Base-by-base conservation (phyloP, 2,888 invertebrate genomes). In the Mellilla xanthometata region DNA sequence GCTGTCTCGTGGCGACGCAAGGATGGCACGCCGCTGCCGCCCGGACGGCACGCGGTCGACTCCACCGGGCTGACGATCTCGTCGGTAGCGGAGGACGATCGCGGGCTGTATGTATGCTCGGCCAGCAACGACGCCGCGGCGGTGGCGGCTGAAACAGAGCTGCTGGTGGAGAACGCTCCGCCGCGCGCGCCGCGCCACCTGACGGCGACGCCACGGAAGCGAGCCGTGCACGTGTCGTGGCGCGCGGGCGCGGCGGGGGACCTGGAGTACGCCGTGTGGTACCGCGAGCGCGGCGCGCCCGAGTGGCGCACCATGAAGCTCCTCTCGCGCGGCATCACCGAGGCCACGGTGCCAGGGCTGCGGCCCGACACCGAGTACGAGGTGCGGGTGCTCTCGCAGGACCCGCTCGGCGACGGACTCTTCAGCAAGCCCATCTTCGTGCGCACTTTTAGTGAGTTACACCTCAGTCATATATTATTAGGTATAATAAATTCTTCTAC, bases 161-260 rank as follows among this genome's bases (percentile, higher is more conserved):
- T 96, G 47, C 92, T 95, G 77, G 94, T 96, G 32, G 94, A 96
- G 86, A 97, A 95, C 74, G 93, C 95, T 36, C 94, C 96, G 13
- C 97, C 97, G n/a, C 94, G 96, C 65, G 96, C 97, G 9, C 97
- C 98, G 0, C 94, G 95, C 81, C 95, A 96, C 84, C 91, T 98
- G 29, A 92, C 94, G 12, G 96, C 96, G 12, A 93, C 93, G 50
- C 93, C 39, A 92, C 93, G 0, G 90, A 91, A 51, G 91, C 91
- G 19, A 60, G 93, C 94, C 39, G 93, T 97, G 30, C 95, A 94
- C 39, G 82, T 98, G 13, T 91, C 93, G 27, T 98, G 97, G 98
- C 91, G 93, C 54, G 95, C 97, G 27, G 92, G 92, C 90, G 57
- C 58, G 70, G 92, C 94, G 57, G 93, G 95, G 9, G 93, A 94